Percentiles rank a stretch among this genome's conserved stretches.
Evolutionary conservation across 2,888 invertebrate species (phyloP).

Genomic region (Acleris laterana): DNA sequence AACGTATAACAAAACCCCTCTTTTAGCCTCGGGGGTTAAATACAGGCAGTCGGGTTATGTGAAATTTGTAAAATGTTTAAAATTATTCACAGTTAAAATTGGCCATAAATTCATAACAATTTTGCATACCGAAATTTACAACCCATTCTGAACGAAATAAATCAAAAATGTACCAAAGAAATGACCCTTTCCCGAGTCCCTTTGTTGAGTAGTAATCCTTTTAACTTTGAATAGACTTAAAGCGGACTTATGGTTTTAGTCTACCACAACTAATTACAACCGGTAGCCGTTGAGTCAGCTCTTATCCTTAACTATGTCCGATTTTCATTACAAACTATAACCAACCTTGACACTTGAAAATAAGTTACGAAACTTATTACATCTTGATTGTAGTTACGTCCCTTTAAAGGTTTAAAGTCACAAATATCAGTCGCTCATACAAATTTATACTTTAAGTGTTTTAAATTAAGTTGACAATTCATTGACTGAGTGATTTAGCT

Average conservation of each 20-base stretch:
- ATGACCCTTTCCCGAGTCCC: constrained; percentile 30
- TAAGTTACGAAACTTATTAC: not conserved
- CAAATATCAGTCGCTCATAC: not conserved
- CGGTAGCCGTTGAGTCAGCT: constrained; percentile 34
- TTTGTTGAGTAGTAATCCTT: constrained; percentile 43
- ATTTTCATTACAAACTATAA: too few species aligned
- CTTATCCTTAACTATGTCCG: too few species aligned
- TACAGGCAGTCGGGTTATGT: too few species aligned
- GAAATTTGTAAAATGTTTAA: too few species aligned
- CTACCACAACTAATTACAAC: constrained; percentile 33
- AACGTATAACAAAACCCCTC: too few species aligned
- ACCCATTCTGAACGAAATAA: constrained; percentile 1
- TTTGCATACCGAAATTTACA: constrained; percentile 13
- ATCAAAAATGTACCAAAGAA: constrained; percentile 33
- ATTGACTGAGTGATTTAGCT: constrained; percentile 1
- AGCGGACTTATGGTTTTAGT: constrained; percentile 37
- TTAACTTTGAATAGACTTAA: constrained; percentile 44
- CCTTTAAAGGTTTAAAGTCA: not conserved
- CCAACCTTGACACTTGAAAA: not conserved
- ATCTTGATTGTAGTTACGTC: not conserved
- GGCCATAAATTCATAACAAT: constrained; percentile 17
- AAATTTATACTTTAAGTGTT: not conserved
- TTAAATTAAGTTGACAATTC: constrained; percentile 12
- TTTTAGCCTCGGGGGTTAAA: too few species aligned
- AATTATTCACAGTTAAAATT: not conserved